phyloP scores from a whole-genome alignment of 2,113 vertebrate species.

The Podilymbus podiceps region DNA sequence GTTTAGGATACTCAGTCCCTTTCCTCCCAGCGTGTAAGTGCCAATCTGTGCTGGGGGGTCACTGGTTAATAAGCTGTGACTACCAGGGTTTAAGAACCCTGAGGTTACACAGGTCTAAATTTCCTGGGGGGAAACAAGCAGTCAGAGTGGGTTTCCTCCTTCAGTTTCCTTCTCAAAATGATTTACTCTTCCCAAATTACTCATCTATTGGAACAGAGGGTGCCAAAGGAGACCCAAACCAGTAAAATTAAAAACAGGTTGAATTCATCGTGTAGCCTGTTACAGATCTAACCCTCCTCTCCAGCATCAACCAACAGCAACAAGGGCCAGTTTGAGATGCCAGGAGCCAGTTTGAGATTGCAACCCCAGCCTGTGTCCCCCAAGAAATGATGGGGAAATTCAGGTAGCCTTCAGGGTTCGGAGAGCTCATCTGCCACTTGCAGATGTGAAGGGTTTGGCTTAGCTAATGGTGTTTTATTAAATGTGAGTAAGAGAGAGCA shows the following conservation, averaged over 20 bases:
- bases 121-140: not conserved
- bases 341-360: not conserved
- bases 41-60: not conserved
- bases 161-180: not conserved
- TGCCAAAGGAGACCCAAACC: not conserved
- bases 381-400: not conserved
- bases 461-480: not conserved
- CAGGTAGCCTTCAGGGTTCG: not conserved
- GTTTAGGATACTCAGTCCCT: not conserved
- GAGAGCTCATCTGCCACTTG: not conserved
- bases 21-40: not conserved
- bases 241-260: not conserved
- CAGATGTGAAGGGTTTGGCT: not conserved
- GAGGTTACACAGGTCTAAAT: not conserved
- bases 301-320: not conserved
- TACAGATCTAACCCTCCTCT: not conserved
- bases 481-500: not conserved
- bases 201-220: not conserved
- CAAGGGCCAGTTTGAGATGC: not conserved
- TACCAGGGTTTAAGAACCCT: not conserved
- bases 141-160: not conserved
- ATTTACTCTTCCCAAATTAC: not conserved
- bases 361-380: not conserved
- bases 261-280: not conserved
- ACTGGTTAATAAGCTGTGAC: not conserved